phyloP scores from a whole-genome alignment of 2,797 vertebrate species.

The Falco naumanni region DNA sequence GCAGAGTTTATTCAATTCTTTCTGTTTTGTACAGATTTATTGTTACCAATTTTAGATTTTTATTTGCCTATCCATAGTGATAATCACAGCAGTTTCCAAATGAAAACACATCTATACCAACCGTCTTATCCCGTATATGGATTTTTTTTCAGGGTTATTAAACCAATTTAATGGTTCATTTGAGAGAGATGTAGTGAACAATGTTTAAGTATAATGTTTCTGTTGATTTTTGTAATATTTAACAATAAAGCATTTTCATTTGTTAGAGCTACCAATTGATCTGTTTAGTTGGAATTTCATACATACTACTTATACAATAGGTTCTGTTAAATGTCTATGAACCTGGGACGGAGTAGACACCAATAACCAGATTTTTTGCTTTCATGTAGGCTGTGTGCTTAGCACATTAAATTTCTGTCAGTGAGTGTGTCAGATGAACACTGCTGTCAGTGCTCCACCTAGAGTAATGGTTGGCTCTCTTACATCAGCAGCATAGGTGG shows the following conservation, averaged over 20 bases:
- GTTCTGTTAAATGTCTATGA: not conserved
- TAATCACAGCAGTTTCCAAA: conserved; percentile 18
- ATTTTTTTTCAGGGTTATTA: not conserved
- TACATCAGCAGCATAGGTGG: not conserved
- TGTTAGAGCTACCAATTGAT: not conserved
- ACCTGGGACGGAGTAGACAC: not conserved
- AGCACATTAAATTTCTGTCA: not conserved
- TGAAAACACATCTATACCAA: not conserved
- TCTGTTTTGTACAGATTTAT: not conserved
- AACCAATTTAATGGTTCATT: not conserved
- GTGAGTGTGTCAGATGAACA: not conserved
- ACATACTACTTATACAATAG: not conserved
- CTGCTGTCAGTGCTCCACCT: not conserved
- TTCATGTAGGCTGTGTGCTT: not conserved
- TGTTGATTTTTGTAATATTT: not conserved
- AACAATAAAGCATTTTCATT: not conserved
- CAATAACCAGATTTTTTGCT: not conserved
- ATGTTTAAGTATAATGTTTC: not conserved
- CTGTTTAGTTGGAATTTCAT: not conserved
- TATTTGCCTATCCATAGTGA: not conserved
- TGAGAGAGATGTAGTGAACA: not conserved
- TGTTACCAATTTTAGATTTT: not conserved
- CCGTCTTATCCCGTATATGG: not conserved
- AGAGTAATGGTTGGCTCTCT: not conserved
- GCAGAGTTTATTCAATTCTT: not conserved